Evolutionary conservation across 2,888 invertebrate genomes (phyloP).

Genomic region (Caenorhabditis becei): DNA sequence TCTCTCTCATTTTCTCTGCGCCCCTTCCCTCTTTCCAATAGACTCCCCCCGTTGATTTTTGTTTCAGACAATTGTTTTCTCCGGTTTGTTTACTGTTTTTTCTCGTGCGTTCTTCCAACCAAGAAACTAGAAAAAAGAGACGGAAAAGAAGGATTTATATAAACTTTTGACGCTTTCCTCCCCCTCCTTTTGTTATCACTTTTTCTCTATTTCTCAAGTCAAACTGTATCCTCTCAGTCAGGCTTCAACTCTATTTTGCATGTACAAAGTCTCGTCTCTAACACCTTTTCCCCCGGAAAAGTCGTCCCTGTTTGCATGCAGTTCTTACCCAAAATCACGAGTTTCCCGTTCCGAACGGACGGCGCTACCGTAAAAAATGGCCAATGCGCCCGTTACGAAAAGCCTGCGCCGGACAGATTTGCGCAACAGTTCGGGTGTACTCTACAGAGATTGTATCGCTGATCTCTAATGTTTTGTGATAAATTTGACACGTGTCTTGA

Average conservation of each 20-base stretch:
- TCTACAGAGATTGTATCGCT: too few relatives aligned
- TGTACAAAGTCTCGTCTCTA: background rate
- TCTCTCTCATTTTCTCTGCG: slow-evolving; percentile 21
- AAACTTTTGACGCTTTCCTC: background rate
- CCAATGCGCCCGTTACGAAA: too few relatives aligned
- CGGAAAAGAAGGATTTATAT: background rate
- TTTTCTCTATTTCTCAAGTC: background rate
- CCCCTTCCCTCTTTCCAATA: background rate
- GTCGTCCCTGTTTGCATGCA: too few relatives aligned
- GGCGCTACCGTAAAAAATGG: too few relatives aligned
- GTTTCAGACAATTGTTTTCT: background rate
- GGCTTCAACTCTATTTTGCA: background rate
- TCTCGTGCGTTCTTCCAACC: background rate
- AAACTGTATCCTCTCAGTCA: background rate
- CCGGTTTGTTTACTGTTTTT: background rate
- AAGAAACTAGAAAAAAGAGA: background rate
- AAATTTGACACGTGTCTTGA: too few relatives aligned
- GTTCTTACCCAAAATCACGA: too few relatives aligned
- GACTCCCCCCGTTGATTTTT: background rate
- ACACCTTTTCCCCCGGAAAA: too few relatives aligned
- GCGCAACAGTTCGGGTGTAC: too few relatives aligned
- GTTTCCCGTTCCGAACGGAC: too few relatives aligned
- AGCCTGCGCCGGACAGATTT: too few relatives aligned
- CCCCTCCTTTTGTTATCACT: background rate
- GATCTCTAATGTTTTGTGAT: too few relatives aligned